Percentiles rank a stretch among this genome's conserved stretches.
These are phyloP conservation scores for Clarias batrachus DNA, from an alignment of 2,113 vertebrate genomes.

Conservation along the genomic window DNA sequence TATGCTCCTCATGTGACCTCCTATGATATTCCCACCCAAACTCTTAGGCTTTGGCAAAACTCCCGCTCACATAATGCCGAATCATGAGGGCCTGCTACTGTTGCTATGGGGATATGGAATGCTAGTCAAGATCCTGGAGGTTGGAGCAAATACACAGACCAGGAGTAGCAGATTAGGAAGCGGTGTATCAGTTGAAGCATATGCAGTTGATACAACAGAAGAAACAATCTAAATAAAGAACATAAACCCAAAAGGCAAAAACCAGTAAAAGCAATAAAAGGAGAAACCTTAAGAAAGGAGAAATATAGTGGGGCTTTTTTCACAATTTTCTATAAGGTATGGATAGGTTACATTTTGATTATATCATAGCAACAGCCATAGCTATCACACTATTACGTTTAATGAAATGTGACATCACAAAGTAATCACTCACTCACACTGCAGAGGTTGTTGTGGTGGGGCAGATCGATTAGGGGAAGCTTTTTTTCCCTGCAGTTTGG, in stretches of 20 bases:
- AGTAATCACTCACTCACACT: conserved; percentile 46
- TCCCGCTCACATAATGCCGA: conserved; percentile 77
- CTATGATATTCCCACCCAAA: conserved; percentile 62
- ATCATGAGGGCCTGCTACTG: conserved; percentile 71
- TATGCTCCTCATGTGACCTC: conserved; percentile 43
- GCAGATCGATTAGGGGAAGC: conserved; percentile 47
- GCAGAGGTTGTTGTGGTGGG: conserved; percentile 52
- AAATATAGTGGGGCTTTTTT: background rate
- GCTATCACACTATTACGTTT: background rate
- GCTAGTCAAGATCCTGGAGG: conserved; percentile 70
- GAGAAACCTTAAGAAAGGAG: background rate
- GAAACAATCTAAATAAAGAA: background rate
- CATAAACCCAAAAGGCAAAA: background rate
- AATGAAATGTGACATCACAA: conserved; percentile 26
- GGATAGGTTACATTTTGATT: background rate
- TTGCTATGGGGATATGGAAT: conserved; percentile 78
- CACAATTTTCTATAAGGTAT: background rate
- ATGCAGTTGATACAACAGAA: background rate
- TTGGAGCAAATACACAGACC: conserved; percentile 63
- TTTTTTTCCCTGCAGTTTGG: conserved; percentile 49
- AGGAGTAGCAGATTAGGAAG: conserved; percentile 46
- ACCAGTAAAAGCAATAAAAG: background rate
- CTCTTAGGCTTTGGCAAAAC: conserved; percentile 71
- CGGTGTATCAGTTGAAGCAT: conserved; percentile 17
- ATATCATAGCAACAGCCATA: conserved; percentile 2